phyloP scores from a whole-genome alignment of 2,888 invertebrate genomes.

The Catocala nupta region DNA sequence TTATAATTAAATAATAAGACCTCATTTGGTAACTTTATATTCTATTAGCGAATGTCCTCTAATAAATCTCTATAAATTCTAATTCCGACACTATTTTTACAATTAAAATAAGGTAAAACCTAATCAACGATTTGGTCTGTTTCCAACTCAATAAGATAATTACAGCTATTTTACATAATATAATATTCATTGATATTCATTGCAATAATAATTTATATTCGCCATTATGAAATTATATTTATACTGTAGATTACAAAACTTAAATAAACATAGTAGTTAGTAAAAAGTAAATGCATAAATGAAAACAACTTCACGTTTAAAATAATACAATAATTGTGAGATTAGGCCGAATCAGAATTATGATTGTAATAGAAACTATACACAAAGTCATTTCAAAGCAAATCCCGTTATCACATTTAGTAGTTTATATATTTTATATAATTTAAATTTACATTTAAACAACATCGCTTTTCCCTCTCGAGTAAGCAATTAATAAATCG shows the following conservation, averaged over 20 bases:
- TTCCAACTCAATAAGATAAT: constrained; percentile 30
- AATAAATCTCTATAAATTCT: constrained; percentile 41
- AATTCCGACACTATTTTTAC: constrained; percentile 46
- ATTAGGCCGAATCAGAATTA: constrained; percentile 13
- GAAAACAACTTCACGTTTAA: not conserved
- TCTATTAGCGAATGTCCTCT: constrained; percentile 27
- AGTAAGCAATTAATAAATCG: constrained; percentile 41
- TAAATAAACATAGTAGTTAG: not conserved
- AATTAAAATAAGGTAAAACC: constrained; percentile 37
- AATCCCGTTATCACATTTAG: constrained; percentile 59
- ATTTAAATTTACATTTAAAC: constrained; percentile 62
- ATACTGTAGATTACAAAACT: not conserved
- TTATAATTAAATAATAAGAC: no score
- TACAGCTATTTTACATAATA: constrained; percentile 3
- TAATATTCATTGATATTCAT: not conserved
- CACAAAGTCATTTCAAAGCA: constrained; percentile 25
- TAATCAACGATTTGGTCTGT: constrained; percentile 39
- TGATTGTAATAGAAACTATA: constrained; percentile 1
- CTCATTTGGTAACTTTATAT: constrained; percentile 15
- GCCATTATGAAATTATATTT: not conserved
- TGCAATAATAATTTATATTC: not conserved
- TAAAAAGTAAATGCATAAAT: not conserved
- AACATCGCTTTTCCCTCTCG: constrained; percentile 54
- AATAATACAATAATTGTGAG: not conserved
- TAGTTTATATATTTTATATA: constrained; percentile 36